Evolutionary conservation across 1,140 invertebrate genomes (phyloP).

Genomic region (Limonius californicus): DNA sequence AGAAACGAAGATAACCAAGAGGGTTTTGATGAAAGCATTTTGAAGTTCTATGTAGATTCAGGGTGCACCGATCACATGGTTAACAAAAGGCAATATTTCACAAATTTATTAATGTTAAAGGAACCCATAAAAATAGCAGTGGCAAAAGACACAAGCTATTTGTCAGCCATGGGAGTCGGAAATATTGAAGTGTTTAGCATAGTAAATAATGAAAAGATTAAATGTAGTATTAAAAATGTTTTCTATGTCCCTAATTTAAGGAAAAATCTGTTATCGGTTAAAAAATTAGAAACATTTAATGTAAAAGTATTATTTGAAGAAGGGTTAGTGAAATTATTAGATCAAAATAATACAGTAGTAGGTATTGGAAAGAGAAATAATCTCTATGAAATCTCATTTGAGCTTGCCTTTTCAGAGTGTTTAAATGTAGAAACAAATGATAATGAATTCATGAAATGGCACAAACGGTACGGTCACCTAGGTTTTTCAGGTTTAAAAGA

Average conservation of each 20-base stretch:
- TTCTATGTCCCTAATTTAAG: slow-evolving; percentile 17
- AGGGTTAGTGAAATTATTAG: not conserved
- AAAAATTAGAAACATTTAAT: slow-evolving; percentile 12
- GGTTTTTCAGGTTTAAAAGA: slow-evolving; percentile 10
- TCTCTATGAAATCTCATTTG: slow-evolving; percentile 18
- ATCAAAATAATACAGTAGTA: slow-evolving; percentile 9
- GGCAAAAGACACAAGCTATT: too few species aligned
- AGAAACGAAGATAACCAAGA: not conserved
- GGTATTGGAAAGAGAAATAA: slow-evolving; percentile 13
- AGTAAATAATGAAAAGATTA: too few species aligned
- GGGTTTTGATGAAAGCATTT: not conserved
- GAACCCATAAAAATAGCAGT: slow-evolving; percentile 16
- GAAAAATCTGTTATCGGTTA: slow-evolving; percentile 16
- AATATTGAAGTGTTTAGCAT: too few species aligned
- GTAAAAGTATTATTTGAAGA: slow-evolving; percentile 18
- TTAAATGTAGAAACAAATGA: slow-evolving; percentile 11
- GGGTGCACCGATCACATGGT: slow-evolving; percentile 19
- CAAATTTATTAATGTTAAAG: slow-evolving; percentile 9
- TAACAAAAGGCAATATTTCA: slow-evolving; percentile 14
- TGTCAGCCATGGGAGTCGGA: too few species aligned
- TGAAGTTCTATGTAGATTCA: slow-evolving; percentile 13
- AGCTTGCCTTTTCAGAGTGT: not conserved
- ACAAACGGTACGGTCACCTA: slow-evolving; percentile 12
- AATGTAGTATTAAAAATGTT: slow-evolving; percentile 18
- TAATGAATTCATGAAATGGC: slow-evolving; percentile 13